Evolutionary conservation across 2,113 vertebrate genomes (phyloP), one percentile per base, ranked within the genome.

Genomic region (Thryonomys swinderianus): DNA sequence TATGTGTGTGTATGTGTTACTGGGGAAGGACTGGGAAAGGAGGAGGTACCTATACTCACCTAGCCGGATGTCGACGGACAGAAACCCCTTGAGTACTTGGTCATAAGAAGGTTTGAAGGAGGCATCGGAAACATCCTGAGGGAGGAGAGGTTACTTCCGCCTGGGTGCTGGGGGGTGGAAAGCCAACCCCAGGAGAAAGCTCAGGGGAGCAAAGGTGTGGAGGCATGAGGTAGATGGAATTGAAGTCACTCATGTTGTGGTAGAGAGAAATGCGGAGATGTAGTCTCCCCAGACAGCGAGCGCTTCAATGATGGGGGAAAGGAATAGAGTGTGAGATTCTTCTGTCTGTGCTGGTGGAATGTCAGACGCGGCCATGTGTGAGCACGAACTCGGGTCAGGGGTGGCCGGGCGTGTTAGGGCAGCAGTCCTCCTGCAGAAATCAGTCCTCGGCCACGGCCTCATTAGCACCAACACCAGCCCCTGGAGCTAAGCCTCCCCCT

Each of bases 141-240:
- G 7, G 20, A 61, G 48, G n/a, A 57, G n/a, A 55, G 18, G 32
- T 32, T 27, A 2, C 61, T 79, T 69, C 21, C 45, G 37, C 30
- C 76, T 42, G 53, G 79, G 76, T 71, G 45, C 34, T 32, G 40
- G 78, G 25, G 11, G 32, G 62, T 48, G 4, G 21, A 67, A 18
- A 34, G 64, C 9, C 12, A 37, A 51, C 45, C 1, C 20, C 34
- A n/a, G 76, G 0, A 1, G 32, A 42, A 32, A 45, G 55, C 66
- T 25, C 59, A 1, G 55, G n/a, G 0, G 9, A 0, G 14, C 21
- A 1, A 18, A 55, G 51, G 71, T 11, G 2, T 0, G 0, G 2
- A 25, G 67, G 20, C 45, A 18, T 62, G 73, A 30, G 1, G 12
- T 23, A 7, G 55, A 37, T n/a, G 74, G 1, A 23, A 51, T 61